Base-by-base conservation (phyloP, 1,140 invertebrate genomes). In the Calephelis virginiensis region DNA sequence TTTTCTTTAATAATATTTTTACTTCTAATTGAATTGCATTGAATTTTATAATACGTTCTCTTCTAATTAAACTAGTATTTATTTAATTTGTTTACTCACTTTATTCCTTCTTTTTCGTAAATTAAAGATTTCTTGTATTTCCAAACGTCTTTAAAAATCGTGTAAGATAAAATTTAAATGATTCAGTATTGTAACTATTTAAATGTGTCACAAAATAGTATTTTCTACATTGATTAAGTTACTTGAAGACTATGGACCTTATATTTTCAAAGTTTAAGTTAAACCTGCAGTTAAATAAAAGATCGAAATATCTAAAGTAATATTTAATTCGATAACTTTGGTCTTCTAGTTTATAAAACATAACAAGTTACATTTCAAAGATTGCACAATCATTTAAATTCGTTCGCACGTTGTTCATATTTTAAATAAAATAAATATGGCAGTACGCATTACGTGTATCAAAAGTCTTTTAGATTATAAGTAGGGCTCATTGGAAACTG, bases 401-500 rank as follows among this genome's bases (percentile, higher is more conserved):
- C 76, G 70, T 76, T 76, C 78, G 76, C 73, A 80, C 75, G 71
- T 76, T 79, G 71, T 84, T 79, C 77, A 80, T 81, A 85, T 83
- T 83, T 71, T 81, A 72, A 82, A 78, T 65, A 80, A 81, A 75
- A 75, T 68, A 76, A 86, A 85, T 90, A 90, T 90, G 87, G 87
- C 87, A 88, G 76, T 86, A 85, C 76, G 77, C 66, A 53, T 50
- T 40, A 64, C 38, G 38, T 43, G 49, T 38, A 53, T 53, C 11
- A 13, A 56, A 7, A 49, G 63, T 56, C 10, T 40, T 38, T 43
- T 46, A 28, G 10, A 17, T 62, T 45, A 17, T 56, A 56, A 56
- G 53, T 37, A 56, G 28, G 28, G 53, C 53, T 53, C 13, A 43
- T 43, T 43, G 40, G 8, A 9, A 43, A 43, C 40, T 43, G 3